Evolutionary conservation across 2,797 vertebrate genomes (phyloP), one percentile per base, ranked within the genome.

Genomic region (Triplophysa yarkandensis): DNA sequence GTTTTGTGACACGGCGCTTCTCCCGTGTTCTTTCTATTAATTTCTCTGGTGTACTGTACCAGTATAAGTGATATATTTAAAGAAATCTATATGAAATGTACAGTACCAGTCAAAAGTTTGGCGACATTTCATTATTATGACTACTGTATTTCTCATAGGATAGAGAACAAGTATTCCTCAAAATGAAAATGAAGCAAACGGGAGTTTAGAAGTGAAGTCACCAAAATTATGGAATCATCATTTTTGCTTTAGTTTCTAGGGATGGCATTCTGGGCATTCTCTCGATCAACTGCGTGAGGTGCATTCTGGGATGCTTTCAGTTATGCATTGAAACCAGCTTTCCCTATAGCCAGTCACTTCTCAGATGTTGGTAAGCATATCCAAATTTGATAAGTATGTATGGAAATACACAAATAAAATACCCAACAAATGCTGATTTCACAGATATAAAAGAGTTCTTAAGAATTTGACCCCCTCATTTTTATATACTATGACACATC

Each of bases 1-100:
- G 60, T 80, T 86, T 83, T 75, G 80, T 81, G 65, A 76, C 58
- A 71, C 84, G 76, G 72, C 76, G 74, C 83, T 82, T 82, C 76
- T 55, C 67, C 28, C 63, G 30, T 60, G 16, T 62, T 73, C 34
- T 55, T 50, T 73, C 58, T 82, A 62, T 61, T 28, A 30, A 77
- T 64, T 68, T 25, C 74, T 58, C 68, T 32, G 7, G n/a, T 55
- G 71, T 30, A 30, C 25, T 57, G 27, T 30, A 68, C 48, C 21
- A n/a, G 43, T 28, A 23, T 17, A 65, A n/a, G 57, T 34, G 39
- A 30, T 63, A 63, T 32, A 11, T 50, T 21, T 61, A 9, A 27
- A 62, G 69, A 68, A 36, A 61, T 54, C 41, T 34, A 34, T 34
- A n/a, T 62, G 23, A 54, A 50, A 61, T 41, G 16, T 46, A 28